phyloP scores from a whole-genome alignment of 92 coral and sea anemone species.

The Meandrina meandrites region DNA sequence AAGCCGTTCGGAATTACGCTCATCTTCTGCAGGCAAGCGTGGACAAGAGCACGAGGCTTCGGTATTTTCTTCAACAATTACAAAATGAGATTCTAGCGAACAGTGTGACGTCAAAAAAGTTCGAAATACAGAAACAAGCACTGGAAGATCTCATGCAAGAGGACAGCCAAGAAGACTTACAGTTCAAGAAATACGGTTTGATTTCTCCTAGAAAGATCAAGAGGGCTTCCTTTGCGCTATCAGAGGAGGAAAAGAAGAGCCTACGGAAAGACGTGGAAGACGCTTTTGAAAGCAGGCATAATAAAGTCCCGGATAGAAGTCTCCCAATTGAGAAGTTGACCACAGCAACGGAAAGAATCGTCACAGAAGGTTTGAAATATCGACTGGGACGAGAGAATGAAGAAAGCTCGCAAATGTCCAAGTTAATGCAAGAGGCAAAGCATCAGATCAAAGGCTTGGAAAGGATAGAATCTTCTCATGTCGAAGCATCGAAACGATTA shows the following conservation, averaged over 20 bases:
- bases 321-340: conserved; percentile 46
- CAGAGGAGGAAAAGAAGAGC: conserved; percentile 45
- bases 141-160: conserved; percentile 49
- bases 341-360: conserved; percentile 31
- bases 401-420: conserved; percentile 35
- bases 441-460: conserved; percentile 57
- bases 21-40: conserved; percentile 63
- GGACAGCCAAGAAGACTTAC: conserved; percentile 38
- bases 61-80: conserved; percentile 67
- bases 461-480: conserved; percentile 37
- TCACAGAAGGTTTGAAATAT: conserved; percentile 31
- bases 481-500: conserved; percentile 30
- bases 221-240: background rate
- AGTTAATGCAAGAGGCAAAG: conserved; percentile 56
- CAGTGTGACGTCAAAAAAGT: conserved; percentile 45
- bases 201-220: conserved; percentile 12
- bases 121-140: conserved; percentile 58
- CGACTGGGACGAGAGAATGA: conserved; percentile 39
- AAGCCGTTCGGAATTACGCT: conserved; percentile 52
- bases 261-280: conserved; percentile 39
- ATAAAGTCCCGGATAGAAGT: conserved; percentile 12
- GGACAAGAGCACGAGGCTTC: conserved; percentile 65
- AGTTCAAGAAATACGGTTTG: conserved; percentile 28
- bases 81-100: conserved; percentile 64
- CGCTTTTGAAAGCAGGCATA: conserved; percentile 11